These are phyloP conservation scores for Desoria tigrina DNA, from an alignment of 2,888 invertebrate species.

Conservation along the genomic window DNA sequence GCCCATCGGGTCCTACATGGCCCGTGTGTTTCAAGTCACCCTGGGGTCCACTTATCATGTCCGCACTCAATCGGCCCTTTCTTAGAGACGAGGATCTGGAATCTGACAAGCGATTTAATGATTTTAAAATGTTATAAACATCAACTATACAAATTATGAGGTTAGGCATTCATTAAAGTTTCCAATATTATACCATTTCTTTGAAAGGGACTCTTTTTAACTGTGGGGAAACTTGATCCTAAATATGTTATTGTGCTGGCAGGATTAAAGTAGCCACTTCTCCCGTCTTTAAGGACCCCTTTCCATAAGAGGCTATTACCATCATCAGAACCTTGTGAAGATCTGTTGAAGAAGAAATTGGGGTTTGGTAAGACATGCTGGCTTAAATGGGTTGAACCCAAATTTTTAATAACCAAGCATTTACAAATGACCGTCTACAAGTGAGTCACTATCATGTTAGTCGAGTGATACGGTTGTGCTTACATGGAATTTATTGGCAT, in stretches of 20 bases:
- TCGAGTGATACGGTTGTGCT: no score
- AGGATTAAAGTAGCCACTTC: slow-evolving; percentile 91
- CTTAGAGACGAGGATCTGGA: slow-evolving; percentile 52
- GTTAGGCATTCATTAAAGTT: no score
- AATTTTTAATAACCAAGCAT: no score
- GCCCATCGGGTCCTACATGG: slow-evolving; percentile 95
- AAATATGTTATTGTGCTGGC: slow-evolving; percentile 83
- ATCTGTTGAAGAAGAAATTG: slow-evolving; percentile 55
- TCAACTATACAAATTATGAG: not conserved
- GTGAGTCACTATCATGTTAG: no score
- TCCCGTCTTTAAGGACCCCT: slow-evolving; percentile 83
- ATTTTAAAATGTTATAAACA: not conserved
- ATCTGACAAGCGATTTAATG: slow-evolving; percentile 28
- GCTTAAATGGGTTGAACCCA: no score
- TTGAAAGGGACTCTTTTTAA: slow-evolving; percentile 60
- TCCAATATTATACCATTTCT: slow-evolving; percentile 56
- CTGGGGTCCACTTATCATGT: slow-evolving; percentile 96
- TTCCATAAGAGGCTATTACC: slow-evolving; percentile 67
- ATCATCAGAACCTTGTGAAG: slow-evolving; percentile 53
- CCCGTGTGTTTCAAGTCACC: slow-evolving; percentile 94
- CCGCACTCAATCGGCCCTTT: slow-evolving; percentile 72
- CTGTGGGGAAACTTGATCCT: slow-evolving; percentile 70
- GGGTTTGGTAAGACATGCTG: no score
- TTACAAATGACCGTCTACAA: no score
- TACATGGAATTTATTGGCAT: no score